Conservation (phyloP, 2,797 vertebrate species). For the Alcedo atthis region DNA sequence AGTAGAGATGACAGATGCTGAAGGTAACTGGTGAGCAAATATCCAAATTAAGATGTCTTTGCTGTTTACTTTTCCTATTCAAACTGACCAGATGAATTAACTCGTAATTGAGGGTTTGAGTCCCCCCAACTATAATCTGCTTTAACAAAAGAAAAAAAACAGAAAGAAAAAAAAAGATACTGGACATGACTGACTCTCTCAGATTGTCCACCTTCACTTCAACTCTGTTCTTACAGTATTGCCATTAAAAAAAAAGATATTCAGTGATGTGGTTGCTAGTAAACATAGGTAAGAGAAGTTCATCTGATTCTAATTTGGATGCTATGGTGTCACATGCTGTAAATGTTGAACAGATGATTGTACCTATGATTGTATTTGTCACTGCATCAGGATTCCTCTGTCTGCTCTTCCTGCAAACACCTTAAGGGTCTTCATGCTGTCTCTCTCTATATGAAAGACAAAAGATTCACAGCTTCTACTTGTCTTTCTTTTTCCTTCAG, state of each 20-base stretch:
- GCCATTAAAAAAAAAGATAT: not conserved
- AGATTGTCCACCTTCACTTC: not conserved
- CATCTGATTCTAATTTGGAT: not conserved
- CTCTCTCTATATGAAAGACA: not conserved
- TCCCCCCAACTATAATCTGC: not conserved
- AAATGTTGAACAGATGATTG: not conserved
- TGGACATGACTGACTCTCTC: not conserved
- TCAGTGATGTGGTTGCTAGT: not conserved
- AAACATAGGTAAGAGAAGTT: not conserved
- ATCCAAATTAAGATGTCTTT: not conserved
- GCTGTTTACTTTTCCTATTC: not conserved
- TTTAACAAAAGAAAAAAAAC: not conserved
- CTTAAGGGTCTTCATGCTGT: not conserved
- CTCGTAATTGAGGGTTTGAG: not conserved
- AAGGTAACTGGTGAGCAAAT: not conserved
- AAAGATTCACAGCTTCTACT: not conserved
- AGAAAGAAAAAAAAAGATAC: not conserved
- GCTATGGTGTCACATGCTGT: fast-evolving
- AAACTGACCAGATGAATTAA: not conserved
- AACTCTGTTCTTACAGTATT: not conserved
- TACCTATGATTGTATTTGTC: not conserved
- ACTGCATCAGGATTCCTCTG: not conserved
- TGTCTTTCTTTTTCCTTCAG: not conserved
- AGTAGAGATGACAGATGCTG: not conserved
- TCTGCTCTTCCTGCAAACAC: not conserved